Base-by-base conservation (phyloP, 2,113 vertebrate species). In the Tylochromis polylepis region DNA sequence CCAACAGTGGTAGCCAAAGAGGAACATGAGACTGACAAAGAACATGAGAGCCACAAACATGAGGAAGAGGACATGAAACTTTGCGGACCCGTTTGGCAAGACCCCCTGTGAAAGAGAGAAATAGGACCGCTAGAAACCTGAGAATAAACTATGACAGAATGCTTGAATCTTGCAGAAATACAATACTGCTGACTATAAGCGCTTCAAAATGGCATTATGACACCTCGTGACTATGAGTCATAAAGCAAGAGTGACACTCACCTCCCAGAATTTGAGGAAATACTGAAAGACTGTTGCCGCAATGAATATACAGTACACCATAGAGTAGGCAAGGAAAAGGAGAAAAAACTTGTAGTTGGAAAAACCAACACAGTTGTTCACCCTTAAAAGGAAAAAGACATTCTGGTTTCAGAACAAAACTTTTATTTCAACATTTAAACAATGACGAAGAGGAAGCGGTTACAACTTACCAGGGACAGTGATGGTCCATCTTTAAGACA, bases 301-400 rank as follows among this genome's bases (percentile, higher is more conserved):
- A 75, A 99, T 98, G 91, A 97, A 99, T 59, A 99, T 86, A 90
- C 98, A 99, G 95, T 99, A 99, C 85, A 99, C 79, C 95, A 99
- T 96, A 83, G 99, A 98, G 96, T 99, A 99, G 78, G 97, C 97
- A 91, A 99, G 97, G 94, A 99, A 99, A 46, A 99, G 97, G 60
- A 99, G 97, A 92, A 99, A 99, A 95, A 98, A 99, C 96, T 99
- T 99, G 96, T 99, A 99, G 97, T 99, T 99, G 92, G 98, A 98
- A 96, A 98, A 99, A 86, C 98, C 98, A 91, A 99, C 97, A 92
- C 98, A 99, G 96, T 99, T 99, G 95, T 99, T 99, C 87, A 99
- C 98, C 99, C 99, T 67, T 99, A 87, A 91, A 94, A 90, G 90
- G 95, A 94, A 95, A 95, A 85, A 88, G 29, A 87, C 36, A 67